These are phyloP conservation scores for Pseudopodoces humilis DNA, from an alignment of 2,113 vertebrate species.

Conservation along the genomic window DNA sequence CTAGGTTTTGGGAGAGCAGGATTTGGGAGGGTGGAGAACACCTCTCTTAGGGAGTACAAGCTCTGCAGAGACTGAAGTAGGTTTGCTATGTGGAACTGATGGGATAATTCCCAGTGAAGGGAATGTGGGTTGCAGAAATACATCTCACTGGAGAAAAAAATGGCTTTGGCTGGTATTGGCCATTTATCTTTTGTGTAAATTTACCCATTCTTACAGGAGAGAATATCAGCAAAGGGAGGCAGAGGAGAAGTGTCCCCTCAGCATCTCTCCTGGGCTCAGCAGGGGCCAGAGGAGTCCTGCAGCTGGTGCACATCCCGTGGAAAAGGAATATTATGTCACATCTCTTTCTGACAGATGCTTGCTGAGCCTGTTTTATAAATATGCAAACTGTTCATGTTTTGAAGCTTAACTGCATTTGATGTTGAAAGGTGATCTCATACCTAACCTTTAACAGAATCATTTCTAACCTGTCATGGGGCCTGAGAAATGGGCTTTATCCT, in stretches of 20 bases:
- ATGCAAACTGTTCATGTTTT: background rate
- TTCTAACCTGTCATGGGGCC: background rate
- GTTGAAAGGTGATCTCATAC: background rate
- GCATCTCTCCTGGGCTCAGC: background rate
- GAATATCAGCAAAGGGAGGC: background rate
- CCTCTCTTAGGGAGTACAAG: rapidly evolving
- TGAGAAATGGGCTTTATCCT: background rate
- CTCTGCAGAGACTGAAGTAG: background rate
- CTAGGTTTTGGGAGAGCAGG: background rate
- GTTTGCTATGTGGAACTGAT: background rate
- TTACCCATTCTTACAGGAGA: background rate
- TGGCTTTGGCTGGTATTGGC: background rate
- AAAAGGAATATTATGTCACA: background rate
- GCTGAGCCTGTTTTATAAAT: background rate
- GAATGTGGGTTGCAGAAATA: background rate
- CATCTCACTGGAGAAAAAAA: background rate
- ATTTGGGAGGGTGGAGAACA: background rate
- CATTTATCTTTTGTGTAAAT: background rate
- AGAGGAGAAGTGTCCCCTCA: background rate
- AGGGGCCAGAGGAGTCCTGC: background rate
- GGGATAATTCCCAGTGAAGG: background rate
- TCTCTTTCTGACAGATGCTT: background rate
- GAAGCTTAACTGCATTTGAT: background rate
- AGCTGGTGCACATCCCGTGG: background rate
- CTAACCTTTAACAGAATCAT: background rate